Conservation (phyloP, 2,888 invertebrate genomes). For the Drosophila differens region DNA sequence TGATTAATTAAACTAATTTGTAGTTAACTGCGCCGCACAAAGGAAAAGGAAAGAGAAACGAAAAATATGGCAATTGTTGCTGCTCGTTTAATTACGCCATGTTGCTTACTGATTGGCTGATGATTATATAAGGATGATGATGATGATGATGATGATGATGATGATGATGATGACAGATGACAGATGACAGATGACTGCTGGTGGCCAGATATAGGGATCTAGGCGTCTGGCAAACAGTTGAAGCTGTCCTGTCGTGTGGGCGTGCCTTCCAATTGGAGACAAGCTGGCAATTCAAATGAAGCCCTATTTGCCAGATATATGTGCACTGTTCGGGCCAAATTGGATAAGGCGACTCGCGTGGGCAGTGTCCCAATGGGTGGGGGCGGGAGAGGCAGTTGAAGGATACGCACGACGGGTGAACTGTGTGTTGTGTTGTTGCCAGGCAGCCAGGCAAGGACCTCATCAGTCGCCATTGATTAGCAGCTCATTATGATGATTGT, state of each 20-base stretch:
- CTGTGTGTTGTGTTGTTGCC: slow-evolving; percentile 54
- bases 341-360: slow-evolving; percentile 59
- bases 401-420: slow-evolving; percentile 3
- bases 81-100: slow-evolving; percentile 69
- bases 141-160: slow-evolving; percentile 17
- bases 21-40: slow-evolving; percentile 13
- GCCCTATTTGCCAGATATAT: slow-evolving; percentile 68
- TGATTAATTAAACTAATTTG: slow-evolving; percentile 23
- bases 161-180: slow-evolving; percentile 29
- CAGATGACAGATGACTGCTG: slow-evolving; percentile 16
- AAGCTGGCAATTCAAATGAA: slow-evolving; percentile 80
- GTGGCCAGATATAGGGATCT: slow-evolving; percentile 13
- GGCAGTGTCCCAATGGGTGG: slow-evolving; percentile 31
- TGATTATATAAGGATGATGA: slow-evolving; percentile 30
- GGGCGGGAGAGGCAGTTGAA: background rate
- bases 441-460: slow-evolving; percentile 26
- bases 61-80: slow-evolving; percentile 3
- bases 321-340: slow-evolving; percentile 68
- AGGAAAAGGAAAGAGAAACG: background rate
- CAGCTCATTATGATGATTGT: slow-evolving; percentile 41
- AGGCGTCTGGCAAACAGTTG: slow-evolving; percentile 15
- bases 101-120: slow-evolving; percentile 70
- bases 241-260: slow-evolving; percentile 21
- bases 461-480: slow-evolving; percentile 42
- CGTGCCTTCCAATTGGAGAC: slow-evolving; percentile 66